Conservation (phyloP, 1,140 invertebrate genomes). For the Vollenhovia emeryi region DNA sequence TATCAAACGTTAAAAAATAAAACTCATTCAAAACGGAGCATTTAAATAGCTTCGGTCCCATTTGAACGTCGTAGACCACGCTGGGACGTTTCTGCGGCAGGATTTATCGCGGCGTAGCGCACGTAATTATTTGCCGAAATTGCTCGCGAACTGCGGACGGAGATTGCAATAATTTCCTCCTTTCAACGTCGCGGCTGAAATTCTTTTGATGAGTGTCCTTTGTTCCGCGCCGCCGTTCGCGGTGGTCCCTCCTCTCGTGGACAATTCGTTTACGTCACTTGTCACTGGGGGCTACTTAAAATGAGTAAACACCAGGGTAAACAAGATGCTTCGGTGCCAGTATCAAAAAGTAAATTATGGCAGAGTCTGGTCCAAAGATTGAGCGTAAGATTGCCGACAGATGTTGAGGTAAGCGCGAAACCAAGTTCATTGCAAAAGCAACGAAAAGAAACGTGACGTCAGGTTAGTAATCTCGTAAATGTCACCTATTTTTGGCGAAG, state of each 20-base stretch:
- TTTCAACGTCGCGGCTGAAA: constrained; percentile 6
- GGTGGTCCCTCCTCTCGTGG: neutral
- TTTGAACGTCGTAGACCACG: neutral
- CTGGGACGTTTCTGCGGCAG: neutral
- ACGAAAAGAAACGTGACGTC: neutral
- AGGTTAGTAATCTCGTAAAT: constrained; percentile 33
- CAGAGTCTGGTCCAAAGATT: neutral
- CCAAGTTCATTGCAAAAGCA: neutral
- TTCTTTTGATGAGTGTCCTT: constrained; percentile 42
- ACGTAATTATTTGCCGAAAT: constrained; percentile 52
- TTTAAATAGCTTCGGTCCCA: constrained; percentile 5
- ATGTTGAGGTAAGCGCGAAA: neutral
- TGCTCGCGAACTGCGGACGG: constrained; percentile 39
- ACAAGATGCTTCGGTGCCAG: neutral
- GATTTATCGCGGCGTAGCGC: constrained; percentile 24
- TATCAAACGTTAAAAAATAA: neutral
- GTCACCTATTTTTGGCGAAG: neutral
- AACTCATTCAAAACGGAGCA: neutral
- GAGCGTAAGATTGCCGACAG: neutral
- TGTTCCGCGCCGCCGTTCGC: constrained; percentile 12
- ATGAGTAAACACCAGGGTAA: constrained; percentile 48
- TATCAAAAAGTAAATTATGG: constrained; percentile 5
- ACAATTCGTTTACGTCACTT: constrained; percentile 47
- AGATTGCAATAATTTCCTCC: constrained; percentile 56
- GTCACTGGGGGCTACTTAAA: constrained; percentile 32